phyloP scores from a whole-genome alignment of 2,888 invertebrate genomes.

The Orchesella flavescens region DNA sequence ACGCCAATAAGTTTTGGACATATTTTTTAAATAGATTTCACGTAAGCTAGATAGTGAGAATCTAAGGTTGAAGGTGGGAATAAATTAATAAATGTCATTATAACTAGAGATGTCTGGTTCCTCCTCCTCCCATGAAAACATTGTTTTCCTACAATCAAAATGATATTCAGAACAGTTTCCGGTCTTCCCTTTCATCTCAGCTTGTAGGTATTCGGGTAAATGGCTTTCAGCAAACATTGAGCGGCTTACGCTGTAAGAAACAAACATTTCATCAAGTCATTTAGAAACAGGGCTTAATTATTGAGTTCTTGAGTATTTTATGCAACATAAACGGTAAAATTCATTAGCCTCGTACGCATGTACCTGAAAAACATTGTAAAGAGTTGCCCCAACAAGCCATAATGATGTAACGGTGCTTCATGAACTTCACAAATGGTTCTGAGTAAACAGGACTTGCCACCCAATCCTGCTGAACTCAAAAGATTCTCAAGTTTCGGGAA shows the following conservation, averaged over 20 bases:
- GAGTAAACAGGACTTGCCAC: constrained; percentile 62
- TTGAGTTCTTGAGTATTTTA: background rate
- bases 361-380: constrained; percentile 65
- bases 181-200: constrained; percentile 50
- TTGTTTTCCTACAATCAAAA: constrained; percentile 19
- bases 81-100: too few species aligned
- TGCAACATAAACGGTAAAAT: background rate
- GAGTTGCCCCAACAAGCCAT: constrained; percentile 58
- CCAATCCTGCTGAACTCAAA: constrained; percentile 53
- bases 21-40: too few species aligned
- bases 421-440: constrained; percentile 64
- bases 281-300: background rate
- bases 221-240: constrained; percentile 60
- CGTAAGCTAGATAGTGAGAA: too few species aligned
- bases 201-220: constrained; percentile 50
- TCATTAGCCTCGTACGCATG: background rate
- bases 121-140: constrained; percentile 57
- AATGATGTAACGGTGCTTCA: constrained; percentile 57
- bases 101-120: too few species aligned
- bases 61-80: too few species aligned
- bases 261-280: constrained; percentile 6
- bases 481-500: constrained; percentile 62
- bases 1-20: too few species aligned
- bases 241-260: constrained; percentile 47
- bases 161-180: constrained; percentile 55